Base-by-base conservation (phyloP, 2,888 invertebrate genomes). In the Acleris laterana region DNA sequence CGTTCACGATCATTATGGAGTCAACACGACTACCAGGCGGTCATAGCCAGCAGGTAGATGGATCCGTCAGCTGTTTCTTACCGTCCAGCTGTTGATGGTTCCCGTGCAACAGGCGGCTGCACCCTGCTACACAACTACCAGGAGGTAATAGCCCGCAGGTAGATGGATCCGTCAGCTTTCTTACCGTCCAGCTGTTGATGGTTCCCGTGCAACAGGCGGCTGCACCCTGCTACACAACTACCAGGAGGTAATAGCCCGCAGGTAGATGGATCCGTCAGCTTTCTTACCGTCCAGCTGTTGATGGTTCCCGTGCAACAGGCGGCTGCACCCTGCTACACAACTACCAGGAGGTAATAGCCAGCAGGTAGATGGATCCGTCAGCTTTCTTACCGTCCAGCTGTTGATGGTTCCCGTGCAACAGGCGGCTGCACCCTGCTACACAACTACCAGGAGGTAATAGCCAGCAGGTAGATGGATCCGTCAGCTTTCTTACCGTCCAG, bases 101-200 rank as follows among this genome's bases (percentile, higher is more conserved):
- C 5, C 98, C 98, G 74, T 97, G 97, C 63, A n/a, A n/a, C n/a
- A n/a, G n/a, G n/a, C n/a, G n/a, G n/a, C n/a, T n/a, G n/a, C n/a
- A n/a, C n/a, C n/a, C n/a, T n/a, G n/a, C 99, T 82, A 99, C 98
- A 99, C 99, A 69, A 99, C 97, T 16, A 99, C 98, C 66, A 99
- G 89, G 9, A 98, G 95, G 76, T 99, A 98, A 79, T 99, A 60
- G 97, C 96, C 0, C 99, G 96, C 61, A 99, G 93, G 88, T 98
- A 99, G 76, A 99, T 98, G 67, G 98, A 98, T 98, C 96, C 0
- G 99, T 98, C 59, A 38, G 38, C 13, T 38, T 38, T 13, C 32
- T 84, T 83, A 96, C 96, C 96, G 76, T 95, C 95, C 70, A 94
- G 94, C 74, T 96, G 96, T 78, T 97, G 97, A 85, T 97, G 97